These are phyloP conservation scores for Benthosema pterotum DNA, from an alignment of 2,797 vertebrate genomes.

Conservation along the genomic window DNA sequence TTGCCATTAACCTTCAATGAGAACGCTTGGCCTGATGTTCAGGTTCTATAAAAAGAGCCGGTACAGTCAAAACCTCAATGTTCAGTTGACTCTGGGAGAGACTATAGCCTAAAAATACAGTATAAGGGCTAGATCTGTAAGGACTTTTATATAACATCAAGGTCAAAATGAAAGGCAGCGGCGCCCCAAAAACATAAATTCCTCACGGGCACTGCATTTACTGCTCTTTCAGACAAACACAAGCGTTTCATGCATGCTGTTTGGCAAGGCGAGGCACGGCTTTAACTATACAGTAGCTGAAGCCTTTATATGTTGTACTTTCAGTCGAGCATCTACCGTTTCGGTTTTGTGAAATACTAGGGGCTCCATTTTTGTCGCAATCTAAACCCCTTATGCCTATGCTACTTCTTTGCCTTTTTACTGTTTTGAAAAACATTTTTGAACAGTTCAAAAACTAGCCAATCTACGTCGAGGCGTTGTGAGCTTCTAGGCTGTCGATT, in stretches of 20 bases:
- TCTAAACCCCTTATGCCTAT: too few species aligned
- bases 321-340: background rate
- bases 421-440: too few species aligned
- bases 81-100: slow-evolving; percentile 60
- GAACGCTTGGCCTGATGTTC: slow-evolving; percentile 47
- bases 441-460: too few species aligned
- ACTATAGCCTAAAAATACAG: slow-evolving; percentile 64
- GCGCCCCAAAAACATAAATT: slow-evolving; percentile 10
- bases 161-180: slow-evolving; percentile 54
- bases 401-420: too few species aligned
- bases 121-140: slow-evolving; percentile 49
- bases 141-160: slow-evolving; percentile 51
- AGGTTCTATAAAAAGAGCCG: slow-evolving; percentile 39
- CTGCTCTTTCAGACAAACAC: slow-evolving; percentile 8
- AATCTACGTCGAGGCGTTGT: too few species aligned
- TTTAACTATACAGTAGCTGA: background rate
- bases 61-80: slow-evolving; percentile 42
- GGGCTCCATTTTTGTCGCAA: too few species aligned
- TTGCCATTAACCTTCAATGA: slow-evolving; percentile 54
- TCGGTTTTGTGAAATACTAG: background rate
- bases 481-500: too few species aligned
- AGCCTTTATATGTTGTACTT: background rate
- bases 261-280: slow-evolving; percentile 5
- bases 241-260: background rate
- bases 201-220: background rate